Percentiles rank a stretch among this genome's conserved stretches.
Conservation (phyloP, 2,797 vertebrate species). For the Enteromius viviparus region DNA sequence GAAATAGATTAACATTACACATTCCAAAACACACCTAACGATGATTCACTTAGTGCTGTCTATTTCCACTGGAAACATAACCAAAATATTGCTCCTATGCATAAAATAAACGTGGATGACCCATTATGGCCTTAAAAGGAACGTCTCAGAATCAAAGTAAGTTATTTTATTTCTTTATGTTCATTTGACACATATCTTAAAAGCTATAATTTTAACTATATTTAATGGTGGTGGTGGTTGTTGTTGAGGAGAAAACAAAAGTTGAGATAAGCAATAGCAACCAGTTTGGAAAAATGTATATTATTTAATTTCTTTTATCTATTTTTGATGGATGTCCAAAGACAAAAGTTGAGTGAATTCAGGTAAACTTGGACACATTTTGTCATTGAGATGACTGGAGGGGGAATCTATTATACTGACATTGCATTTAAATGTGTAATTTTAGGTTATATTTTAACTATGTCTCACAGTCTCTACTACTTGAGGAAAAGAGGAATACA, state of each 20-base stretch:
- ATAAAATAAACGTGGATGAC: background rate
- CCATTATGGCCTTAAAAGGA: constrained; percentile 27
- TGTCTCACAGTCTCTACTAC: background rate
- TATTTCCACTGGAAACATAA: constrained; percentile 10
- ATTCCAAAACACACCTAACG: constrained; percentile 22
- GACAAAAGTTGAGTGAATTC: background rate
- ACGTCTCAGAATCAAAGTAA: constrained; percentile 18
- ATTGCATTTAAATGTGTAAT: background rate
- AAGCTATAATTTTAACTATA: background rate
- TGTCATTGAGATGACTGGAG: background rate
- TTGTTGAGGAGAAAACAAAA: background rate
- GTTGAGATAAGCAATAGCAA: background rate
- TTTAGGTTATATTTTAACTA: constrained; percentile 22
- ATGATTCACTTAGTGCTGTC: constrained; percentile 6
- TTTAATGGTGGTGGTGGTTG: background rate
- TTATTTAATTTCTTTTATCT: background rate
- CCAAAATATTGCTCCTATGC: background rate
- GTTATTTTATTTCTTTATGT: background rate
- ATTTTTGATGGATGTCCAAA: constrained; percentile 5
- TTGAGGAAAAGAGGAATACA: background rate
- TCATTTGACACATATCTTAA: background rate
- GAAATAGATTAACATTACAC: background rate
- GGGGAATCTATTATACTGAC: background rate
- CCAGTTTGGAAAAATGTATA: background rate
- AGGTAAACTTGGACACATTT: background rate